phyloP scores from a whole-genome alignment of 1,140 invertebrate species.

The Gonioctena quinquepunctata region DNA sequence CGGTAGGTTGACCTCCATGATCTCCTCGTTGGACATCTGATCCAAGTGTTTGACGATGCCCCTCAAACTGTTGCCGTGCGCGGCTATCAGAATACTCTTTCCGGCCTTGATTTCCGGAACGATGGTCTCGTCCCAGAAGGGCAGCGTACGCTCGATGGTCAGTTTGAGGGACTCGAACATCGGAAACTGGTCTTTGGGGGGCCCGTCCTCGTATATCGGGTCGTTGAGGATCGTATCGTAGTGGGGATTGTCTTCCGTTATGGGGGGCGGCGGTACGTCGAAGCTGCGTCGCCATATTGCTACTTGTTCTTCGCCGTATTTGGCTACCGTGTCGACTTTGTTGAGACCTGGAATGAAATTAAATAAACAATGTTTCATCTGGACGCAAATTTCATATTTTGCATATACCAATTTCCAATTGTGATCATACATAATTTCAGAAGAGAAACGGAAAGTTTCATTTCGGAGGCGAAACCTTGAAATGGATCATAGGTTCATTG shows the following conservation, averaged over 20 bases:
- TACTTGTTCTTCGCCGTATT: conserved; percentile 70
- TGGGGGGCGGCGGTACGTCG: conserved; percentile 67
- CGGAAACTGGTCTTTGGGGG: conserved; percentile 62
- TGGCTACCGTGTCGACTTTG: conserved; percentile 70
- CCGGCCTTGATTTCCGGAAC: conserved; percentile 62
- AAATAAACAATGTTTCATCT: background rate
- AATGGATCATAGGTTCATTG: too few species aligned
- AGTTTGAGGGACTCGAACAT: conserved; percentile 70
- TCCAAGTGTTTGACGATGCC: conserved; percentile 74
- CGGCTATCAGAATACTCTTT: conserved; percentile 64
- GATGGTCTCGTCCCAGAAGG: conserved; percentile 70
- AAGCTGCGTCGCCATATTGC: conserved; percentile 72
- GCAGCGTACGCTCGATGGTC: conserved; percentile 64
- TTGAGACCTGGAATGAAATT: conserved; percentile 61
- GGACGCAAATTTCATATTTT: too few species aligned
- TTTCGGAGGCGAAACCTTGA: too few species aligned
- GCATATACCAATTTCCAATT: too few species aligned
- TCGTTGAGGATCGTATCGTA: conserved; percentile 62
- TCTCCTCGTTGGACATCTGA: conserved; percentile 64
- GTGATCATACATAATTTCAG: too few species aligned
- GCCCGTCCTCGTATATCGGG: conserved; percentile 57
- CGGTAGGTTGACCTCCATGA: conserved; percentile 72
- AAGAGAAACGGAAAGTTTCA: too few species aligned
- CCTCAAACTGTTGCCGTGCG: conserved; percentile 73
- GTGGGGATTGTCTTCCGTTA: conserved; percentile 61